Evolutionary conservation across 1,140 invertebrate species (phyloP).

Genomic region (Hycleus phaleratus): DNA sequence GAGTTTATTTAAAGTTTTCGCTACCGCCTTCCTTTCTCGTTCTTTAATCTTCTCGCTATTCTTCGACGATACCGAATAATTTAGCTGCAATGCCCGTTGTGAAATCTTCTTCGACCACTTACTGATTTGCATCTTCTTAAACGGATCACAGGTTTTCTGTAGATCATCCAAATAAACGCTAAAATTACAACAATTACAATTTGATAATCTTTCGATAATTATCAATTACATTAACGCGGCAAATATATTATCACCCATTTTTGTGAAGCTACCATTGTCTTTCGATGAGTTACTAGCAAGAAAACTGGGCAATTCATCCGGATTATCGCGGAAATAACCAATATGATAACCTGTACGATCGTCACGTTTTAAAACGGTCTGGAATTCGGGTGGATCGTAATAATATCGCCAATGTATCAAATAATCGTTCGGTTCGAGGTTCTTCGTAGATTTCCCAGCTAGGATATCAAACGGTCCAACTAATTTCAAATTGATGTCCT

Average conservation of each 20-base stretch:
- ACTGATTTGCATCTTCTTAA: conserved; percentile 52
- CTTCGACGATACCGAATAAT: conserved; percentile 51
- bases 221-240: conserved; percentile 65
- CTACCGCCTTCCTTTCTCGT: conserved; percentile 60
- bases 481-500: conserved; percentile 58
- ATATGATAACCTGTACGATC: conserved; percentile 67
- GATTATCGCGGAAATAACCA: conserved; percentile 84
- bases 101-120: conserved; percentile 56
- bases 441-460: conserved; percentile 44
- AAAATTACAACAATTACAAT: conserved; percentile 22
- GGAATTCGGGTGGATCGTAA: conserved; percentile 91
- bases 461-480: conserved; percentile 86
- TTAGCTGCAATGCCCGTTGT: conserved; percentile 55
- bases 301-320: conserved; percentile 45
- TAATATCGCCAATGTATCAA: conserved; percentile 84
- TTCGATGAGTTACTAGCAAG: conserved; percentile 12
- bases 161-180: conserved; percentile 57
- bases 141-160: conserved; percentile 54
- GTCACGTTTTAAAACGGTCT: conserved; percentile 65
- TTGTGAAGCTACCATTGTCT: conserved; percentile 57
- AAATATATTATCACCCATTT: conserved; percentile 78
- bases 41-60: conserved; percentile 53
- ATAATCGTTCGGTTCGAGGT: conserved; percentile 51
- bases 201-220: not conserved
- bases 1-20: conserved; percentile 73